phyloP scores from a whole-genome alignment of 2,113 vertebrate genomes.

The Siphamia tubifer region DNA sequence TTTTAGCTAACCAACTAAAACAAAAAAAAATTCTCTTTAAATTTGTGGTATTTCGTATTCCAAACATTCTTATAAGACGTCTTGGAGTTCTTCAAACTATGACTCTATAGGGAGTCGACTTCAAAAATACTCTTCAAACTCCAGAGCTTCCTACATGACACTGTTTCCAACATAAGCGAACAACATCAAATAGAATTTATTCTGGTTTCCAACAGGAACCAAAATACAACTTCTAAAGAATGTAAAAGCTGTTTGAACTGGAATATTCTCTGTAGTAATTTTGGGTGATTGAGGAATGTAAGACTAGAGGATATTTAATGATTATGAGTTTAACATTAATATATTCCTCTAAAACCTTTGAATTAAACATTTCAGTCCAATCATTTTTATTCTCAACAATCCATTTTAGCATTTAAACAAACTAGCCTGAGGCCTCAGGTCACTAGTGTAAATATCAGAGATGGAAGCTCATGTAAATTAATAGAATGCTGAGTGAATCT shows the following conservation, averaged over 20 bases:
- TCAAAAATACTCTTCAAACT: too few species aligned
- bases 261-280: neutral
- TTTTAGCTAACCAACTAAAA: neutral
- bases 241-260: conserved; percentile 4
- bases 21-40: conserved; percentile 39
- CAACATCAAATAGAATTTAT: conserved; percentile 42
- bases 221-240: neutral
- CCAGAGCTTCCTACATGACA: too few species aligned
- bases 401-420: too few species aligned
- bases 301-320: neutral
- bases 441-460: too few species aligned
- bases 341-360: neutral
- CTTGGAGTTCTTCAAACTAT: conserved; percentile 11
- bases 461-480: too few species aligned
- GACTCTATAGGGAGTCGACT: conserved; percentile 4
- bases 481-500: too few species aligned
- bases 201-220: conserved; percentile 4
- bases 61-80: too few species aligned
- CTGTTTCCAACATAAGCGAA: too few species aligned
- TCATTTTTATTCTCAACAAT: neutral
- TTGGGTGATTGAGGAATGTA: neutral
- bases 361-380: neutral
- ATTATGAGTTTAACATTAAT: neutral
- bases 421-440: too few species aligned
- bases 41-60: neutral